Evolutionary conservation across 2,797 vertebrate species (phyloP).

Genomic region (Danio tinwini): DNA sequence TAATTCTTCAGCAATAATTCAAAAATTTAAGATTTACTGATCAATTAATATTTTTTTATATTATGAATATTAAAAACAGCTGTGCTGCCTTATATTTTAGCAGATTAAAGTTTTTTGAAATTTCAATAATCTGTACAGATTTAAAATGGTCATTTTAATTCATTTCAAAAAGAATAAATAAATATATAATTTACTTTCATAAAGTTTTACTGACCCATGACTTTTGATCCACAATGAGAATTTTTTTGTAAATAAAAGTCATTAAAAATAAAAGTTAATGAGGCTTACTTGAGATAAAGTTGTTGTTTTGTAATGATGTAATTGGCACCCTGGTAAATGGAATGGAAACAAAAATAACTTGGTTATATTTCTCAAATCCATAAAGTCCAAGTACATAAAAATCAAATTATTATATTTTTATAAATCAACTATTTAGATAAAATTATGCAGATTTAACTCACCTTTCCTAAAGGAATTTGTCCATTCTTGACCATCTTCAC

Average conservation of each 20-base stretch:
- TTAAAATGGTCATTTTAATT: no score
- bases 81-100: not conserved
- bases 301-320: conserved; percentile 91
- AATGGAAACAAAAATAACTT: not conserved
- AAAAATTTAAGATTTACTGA: not conserved
- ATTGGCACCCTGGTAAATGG: conserved; percentile 76
- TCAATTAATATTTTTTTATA: not conserved
- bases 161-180: no score
- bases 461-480: conserved; percentile 84
- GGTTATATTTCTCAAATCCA: not conserved
- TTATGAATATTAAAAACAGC: not conserved
- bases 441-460: conserved; percentile 48
- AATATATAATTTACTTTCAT: no score
- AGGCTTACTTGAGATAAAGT: conserved; percentile 89
- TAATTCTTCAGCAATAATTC: not conserved
- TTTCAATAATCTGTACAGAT: no score
- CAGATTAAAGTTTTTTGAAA: no score
- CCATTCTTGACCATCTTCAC: conserved; percentile 83
- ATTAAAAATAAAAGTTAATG: no score
- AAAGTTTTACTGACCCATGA: no score
- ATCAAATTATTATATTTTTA: no score
- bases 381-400: not conserved
- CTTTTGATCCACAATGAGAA: not conserved
- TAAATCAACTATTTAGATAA: not conserved
- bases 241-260: no score